phyloP scores from a whole-genome alignment of 2,888 invertebrate genomes.

The Poecilobothrus nobilitatus region DNA sequence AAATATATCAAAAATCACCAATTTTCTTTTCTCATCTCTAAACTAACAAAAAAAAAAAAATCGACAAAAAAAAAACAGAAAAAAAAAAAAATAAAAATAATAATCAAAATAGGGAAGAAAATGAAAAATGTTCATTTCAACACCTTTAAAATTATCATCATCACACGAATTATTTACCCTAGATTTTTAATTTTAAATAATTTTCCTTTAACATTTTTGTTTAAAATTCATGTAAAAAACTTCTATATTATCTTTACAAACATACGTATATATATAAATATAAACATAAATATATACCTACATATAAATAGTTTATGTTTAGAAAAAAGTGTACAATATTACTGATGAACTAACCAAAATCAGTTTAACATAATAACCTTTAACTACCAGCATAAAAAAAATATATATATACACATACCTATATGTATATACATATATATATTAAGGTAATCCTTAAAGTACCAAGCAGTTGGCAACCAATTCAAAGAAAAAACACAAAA shows the following conservation, averaged over 20 bases:
- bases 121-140: not conserved
- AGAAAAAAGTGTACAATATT: not conserved
- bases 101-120: not conserved
- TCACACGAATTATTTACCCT: conserved; percentile 4
- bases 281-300: not conserved
- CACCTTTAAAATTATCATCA: conserved; percentile 3
- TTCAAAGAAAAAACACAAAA: not conserved
- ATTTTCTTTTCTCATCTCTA: not conserved
- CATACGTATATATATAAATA: not conserved
- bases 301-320: no score
- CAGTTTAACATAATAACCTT: conserved; percentile 4
- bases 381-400: conserved; percentile 1
- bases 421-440: no score
- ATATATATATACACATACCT: no score
- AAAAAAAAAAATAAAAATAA: not conserved
- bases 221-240: not conserved
- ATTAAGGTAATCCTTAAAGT: no score
- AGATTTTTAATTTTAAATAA: not conserved
- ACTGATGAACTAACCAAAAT: conserved; percentile 4
- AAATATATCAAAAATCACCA: not conserved
- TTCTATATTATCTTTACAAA: not conserved
- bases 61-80: not conserved
- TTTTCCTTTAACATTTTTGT: not conserved
- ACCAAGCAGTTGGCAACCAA: no score
- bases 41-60: not conserved